phyloP scores from a whole-genome alignment of 2,797 vertebrate genomes.

The Centroberyx gerrardi region DNA sequence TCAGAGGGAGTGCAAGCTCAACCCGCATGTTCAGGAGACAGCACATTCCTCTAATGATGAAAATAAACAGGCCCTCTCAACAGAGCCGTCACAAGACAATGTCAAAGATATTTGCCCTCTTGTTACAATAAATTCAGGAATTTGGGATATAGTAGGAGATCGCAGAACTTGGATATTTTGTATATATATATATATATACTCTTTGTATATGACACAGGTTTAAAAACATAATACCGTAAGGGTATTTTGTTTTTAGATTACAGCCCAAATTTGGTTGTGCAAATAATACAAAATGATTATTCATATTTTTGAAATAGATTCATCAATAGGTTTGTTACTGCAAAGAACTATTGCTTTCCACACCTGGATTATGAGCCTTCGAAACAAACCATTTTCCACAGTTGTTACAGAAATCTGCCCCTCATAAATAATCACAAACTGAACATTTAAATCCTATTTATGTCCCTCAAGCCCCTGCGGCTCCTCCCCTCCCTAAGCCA shows the following conservation, averaged over 20 bases:
- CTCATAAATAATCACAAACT: conserved; percentile 68
- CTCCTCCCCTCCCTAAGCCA: conserved; percentile 75
- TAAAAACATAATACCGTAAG: no score
- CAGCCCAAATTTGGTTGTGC: conserved; percentile 26
- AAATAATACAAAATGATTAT: conserved; percentile 1
- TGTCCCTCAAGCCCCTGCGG: conserved; percentile 52
- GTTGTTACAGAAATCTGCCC: conserved; percentile 49
- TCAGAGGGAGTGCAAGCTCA: conserved; percentile 77
- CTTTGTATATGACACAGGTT: conserved; percentile 29
- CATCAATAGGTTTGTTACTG: neutral
- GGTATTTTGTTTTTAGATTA: neutral
- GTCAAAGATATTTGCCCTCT: conserved; percentile 74
- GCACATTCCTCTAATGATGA: conserved; percentile 77
- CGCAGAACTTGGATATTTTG: conserved; percentile 64
- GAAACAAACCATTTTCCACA: conserved; percentile 45
- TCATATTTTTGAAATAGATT: neutral
- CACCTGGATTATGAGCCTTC: neutral
- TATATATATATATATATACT: conserved; percentile 41
- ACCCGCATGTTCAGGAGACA: conserved; percentile 80
- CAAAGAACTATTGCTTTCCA: neutral
- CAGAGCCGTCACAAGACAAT: conserved; percentile 74
- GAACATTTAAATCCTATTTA: conserved; percentile 79
- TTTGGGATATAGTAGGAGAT: conserved; percentile 61
- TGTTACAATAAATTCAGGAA: conserved; percentile 62
- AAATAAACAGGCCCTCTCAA: conserved; percentile 80